phyloP scores from a whole-genome alignment of 2,888 invertebrate genomes.

The Brachyptera risi region DNA sequence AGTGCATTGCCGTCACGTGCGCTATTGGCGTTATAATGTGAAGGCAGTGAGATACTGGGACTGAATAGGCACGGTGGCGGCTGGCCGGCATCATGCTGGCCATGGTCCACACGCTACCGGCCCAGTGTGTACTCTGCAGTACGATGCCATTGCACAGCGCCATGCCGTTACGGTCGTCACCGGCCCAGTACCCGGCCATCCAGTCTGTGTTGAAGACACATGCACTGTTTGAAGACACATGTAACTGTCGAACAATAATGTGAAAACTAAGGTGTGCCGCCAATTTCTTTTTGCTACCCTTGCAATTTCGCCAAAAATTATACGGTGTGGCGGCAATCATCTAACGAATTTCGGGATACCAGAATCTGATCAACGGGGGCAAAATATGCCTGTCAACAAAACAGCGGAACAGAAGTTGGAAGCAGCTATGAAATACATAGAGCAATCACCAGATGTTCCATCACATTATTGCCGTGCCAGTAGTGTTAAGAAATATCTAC shows the following conservation, averaged over 20 bases:
- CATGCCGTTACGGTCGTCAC: no score
- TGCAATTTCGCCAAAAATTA: neutral
- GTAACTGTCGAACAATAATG: neutral
- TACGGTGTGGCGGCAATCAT: neutral
- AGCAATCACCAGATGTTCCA: neutral
- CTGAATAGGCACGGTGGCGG: no score
- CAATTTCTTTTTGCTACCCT: neutral
- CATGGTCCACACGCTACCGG: no score
- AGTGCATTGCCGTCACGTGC: no score
- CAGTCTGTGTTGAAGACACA: no score
- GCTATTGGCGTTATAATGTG: no score
- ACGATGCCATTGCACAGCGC: no score
- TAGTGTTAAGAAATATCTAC: neutral
- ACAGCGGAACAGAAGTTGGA: neutral
- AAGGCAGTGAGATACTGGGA: no score
- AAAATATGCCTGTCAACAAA: neutral
- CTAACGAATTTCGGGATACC: neutral
- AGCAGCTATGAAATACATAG: neutral
- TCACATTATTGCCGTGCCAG: neutral
- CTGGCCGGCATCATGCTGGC: no score
- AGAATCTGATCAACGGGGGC: neutral
- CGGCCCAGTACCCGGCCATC: no score
- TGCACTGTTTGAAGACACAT: no score
- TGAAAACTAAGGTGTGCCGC: neutral
- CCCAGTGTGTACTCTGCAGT: no score